These are phyloP conservation scores for Clarias macrocephalus DNA, from an alignment of 2,113 vertebrate genomes.

Conservation along the genomic window DNA sequence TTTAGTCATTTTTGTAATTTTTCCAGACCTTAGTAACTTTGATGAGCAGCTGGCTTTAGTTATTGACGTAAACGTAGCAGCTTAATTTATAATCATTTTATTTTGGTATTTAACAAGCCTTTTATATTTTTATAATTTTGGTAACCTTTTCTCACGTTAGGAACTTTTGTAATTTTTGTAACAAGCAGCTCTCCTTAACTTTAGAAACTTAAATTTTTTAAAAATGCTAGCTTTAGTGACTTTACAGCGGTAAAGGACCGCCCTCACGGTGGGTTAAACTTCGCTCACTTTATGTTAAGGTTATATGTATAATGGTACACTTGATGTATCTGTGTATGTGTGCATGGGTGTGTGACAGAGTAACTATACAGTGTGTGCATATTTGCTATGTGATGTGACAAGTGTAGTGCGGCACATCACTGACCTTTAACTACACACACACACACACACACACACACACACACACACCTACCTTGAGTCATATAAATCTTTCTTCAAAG, in stretches of 20 bases:
- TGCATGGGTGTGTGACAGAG: background rate
- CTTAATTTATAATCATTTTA: too few relatives aligned
- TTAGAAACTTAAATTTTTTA: background rate
- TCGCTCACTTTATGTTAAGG: background rate
- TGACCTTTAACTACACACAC: background rate
- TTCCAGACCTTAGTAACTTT: too few relatives aligned
- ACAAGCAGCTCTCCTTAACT: background rate
- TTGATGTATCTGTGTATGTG: background rate
- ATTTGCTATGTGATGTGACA: background rate
- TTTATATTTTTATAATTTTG: too few relatives aligned
- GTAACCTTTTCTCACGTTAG: too few relatives aligned
- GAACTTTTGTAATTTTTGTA: too few relatives aligned
- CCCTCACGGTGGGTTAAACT: background rate
- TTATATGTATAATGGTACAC: background rate
- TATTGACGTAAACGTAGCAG: too few relatives aligned
- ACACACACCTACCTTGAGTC: background rate
- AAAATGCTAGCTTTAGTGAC: background rate
- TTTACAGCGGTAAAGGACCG: background rate
- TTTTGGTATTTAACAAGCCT: too few relatives aligned
- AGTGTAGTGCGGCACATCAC: background rate
- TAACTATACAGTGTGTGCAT: slow-evolving; percentile 5
- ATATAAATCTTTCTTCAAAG: too few relatives aligned
- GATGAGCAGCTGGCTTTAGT: too few relatives aligned
- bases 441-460: background rate
- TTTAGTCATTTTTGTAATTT: too few relatives aligned